Evolutionary conservation across 2,113 vertebrate species (phyloP), one percentile per base, ranked within the genome.

Genomic region (Siniperca knerii): DNA sequence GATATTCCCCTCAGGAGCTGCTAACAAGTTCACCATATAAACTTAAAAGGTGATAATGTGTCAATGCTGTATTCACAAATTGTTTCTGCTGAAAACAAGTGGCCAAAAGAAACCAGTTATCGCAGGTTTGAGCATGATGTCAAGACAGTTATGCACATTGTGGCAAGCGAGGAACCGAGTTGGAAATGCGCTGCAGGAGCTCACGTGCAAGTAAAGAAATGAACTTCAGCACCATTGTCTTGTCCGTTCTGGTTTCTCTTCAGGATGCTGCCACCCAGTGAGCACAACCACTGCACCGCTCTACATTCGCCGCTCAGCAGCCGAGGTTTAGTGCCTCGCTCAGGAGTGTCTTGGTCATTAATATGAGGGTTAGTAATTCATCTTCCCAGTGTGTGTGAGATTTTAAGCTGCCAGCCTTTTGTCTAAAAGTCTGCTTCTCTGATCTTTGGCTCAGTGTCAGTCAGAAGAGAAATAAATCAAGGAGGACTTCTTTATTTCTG

Each of bases 391-490:
- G 23, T 64, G 46, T 46, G 46, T 46, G 79, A 55, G 55, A 21
- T 2, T 65, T 8, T 15, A 35, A 70, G 44, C 60, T 13, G 21
- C 4, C 11, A 25, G 55, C 8, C 54, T 29, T 66, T 37, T 67
- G 61, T 37, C 61, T 4, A 12, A 8, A 29, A 29, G 18, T 66
- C 61, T 20, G 29, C 10, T 0, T 64, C 65, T 62, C 67, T 48
- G 68, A 69, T 46, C 40, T 79, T n/a, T 67, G 79, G 58, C 68
- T 29, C 42, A 7, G 58, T 13, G 67, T 86, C 84, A 29, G 65
- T 1, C 33, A 58, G 75, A 58, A 10, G 54, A 48, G 35, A 73
- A 69, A 74, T 79, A 77, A 86, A 88, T 90, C 81, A 73, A 6
- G 21, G 16, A 57, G 10, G 75, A 33, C 68, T 44, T 79, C 73